Conservation (phyloP, 2,113 vertebrate genomes). For the Acrocephalus arundinaceus region DNA sequence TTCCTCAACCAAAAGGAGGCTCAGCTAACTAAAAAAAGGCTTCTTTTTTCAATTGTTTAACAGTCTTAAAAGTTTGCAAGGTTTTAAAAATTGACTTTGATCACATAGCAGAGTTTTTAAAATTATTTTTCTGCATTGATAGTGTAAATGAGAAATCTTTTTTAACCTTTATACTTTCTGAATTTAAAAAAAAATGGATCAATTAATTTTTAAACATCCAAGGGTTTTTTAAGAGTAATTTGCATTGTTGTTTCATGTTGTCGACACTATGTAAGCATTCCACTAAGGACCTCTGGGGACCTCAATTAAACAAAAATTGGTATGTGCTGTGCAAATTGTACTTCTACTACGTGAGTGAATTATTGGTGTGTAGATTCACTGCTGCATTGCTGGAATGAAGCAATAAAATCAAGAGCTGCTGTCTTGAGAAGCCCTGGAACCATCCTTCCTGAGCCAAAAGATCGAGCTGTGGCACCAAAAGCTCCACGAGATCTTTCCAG, state of each 20-base stretch:
- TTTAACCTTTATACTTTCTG: not conserved
- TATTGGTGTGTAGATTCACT: not conserved
- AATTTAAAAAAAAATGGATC: not conserved
- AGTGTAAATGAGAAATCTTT: not conserved
- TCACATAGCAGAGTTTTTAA: fast-evolving
- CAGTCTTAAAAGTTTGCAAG: not conserved
- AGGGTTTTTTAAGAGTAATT: not conserved
- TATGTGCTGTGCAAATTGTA: not conserved
- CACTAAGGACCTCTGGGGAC: not conserved
- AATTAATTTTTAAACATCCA: not conserved
- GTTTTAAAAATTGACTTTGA: not conserved
- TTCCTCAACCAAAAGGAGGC: not conserved
- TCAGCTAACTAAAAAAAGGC: not conserved
- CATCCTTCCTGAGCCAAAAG: not conserved
- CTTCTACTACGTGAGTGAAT: not conserved
- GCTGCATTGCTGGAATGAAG: not conserved
- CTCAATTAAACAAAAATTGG: not conserved
- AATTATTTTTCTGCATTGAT: not conserved
- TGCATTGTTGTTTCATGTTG: not conserved
- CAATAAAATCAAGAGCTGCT: not conserved
- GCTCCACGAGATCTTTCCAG: fast-evolving
- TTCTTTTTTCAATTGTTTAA: not conserved
- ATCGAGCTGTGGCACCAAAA: fast-evolving
- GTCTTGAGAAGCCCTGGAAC: not conserved
- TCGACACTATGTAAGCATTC: not conserved